A percentile compares a stretch with the other conserved stretches of the same genome.
These are phyloP conservation scores for Drosophila colorata DNA, from an alignment of 2,888 invertebrate species.

Conservation along the genomic window DNA sequence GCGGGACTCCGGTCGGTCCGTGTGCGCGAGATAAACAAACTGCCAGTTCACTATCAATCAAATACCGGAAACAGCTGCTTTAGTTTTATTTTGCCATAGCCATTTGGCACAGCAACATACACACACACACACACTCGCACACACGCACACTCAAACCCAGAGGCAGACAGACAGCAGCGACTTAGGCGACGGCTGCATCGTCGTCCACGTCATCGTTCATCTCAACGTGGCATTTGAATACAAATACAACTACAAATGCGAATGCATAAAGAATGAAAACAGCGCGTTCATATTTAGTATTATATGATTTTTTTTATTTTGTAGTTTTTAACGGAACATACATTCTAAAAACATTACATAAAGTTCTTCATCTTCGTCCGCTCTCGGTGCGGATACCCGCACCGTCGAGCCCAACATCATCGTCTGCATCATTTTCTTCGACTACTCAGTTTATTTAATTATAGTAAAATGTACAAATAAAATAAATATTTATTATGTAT, in stretches of 20 bases:
- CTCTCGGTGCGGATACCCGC: background rate
- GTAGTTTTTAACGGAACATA: slow-evolving; percentile 83
- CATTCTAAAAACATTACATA: slow-evolving; percentile 82
- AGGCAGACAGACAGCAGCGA: slow-evolving; percentile 50
- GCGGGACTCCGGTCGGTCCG: slow-evolving; percentile 61
- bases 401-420: slow-evolving; percentile 5
- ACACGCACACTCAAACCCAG: slow-evolving; percentile 13
- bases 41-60: slow-evolving; percentile 85
- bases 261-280: slow-evolving; percentile 19
- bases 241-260: slow-evolving; percentile 5
- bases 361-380: slow-evolving; percentile 61
- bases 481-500: slow-evolving; percentile 83
- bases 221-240: slow-evolving; percentile 36
- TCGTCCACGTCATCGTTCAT: slow-evolving; percentile 58
- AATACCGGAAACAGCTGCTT: slow-evolving; percentile 86
- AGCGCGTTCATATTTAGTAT: slow-evolving; percentile 73
- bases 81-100: slow-evolving; percentile 84
- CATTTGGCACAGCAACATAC: slow-evolving; percentile 76
- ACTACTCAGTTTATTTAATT: slow-evolving; percentile 73
- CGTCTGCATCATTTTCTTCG: slow-evolving; percentile 30
- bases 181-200: slow-evolving; percentile 58
- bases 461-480: slow-evolving; percentile 83
- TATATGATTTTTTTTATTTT: slow-evolving; percentile 82
- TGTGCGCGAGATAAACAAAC: slow-evolving; percentile 84
- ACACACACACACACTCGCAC: slow-evolving; percentile 6